These are phyloP conservation scores for Ondatra zibethicus DNA, from an alignment of 2,113 vertebrate species.

Conservation along the genomic window DNA sequence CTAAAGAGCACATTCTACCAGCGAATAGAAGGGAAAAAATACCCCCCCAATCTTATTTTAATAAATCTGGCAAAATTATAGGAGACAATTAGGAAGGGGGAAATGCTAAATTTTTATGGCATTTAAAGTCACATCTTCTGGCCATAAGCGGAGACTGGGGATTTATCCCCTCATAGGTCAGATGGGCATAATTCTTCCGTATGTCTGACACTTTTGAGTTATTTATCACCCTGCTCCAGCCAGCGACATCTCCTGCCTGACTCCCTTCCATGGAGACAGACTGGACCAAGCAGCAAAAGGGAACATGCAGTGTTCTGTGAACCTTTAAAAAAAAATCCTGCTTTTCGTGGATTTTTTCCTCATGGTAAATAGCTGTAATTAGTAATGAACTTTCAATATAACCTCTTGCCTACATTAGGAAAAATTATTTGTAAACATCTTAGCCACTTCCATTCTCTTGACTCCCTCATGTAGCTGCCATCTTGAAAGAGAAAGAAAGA, in stretches of 20 bases:
- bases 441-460: conserved; percentile 66
- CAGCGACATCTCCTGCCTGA: conserved; percentile 76
- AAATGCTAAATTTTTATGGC: conserved; percentile 76
- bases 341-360: conserved; percentile 67
- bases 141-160: conserved; percentile 74
- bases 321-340: conserved; percentile 79
- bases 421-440: conserved; percentile 80
- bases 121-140: conserved; percentile 69
- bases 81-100: conserved; percentile 72
- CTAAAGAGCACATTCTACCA: conserved; percentile 90
- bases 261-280: conserved; percentile 74
- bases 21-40: conserved; percentile 81
- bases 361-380: conserved; percentile 83
- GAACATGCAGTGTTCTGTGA: neutral
- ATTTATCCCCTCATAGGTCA: conserved; percentile 84
- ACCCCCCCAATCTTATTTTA: conserved; percentile 85
- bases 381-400: conserved; percentile 77
- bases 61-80: conserved; percentile 84
- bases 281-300: conserved; percentile 13
- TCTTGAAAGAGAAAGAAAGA: neutral
- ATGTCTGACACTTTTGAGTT: conserved; percentile 85
- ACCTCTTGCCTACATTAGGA: conserved; percentile 65
- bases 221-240: conserved; percentile 82
- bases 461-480: conserved; percentile 18
- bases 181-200: conserved; percentile 82